These are phyloP conservation scores for Stegastes partitus DNA, from an alignment of 2,113 vertebrate genomes.

Conservation along the genomic window DNA sequence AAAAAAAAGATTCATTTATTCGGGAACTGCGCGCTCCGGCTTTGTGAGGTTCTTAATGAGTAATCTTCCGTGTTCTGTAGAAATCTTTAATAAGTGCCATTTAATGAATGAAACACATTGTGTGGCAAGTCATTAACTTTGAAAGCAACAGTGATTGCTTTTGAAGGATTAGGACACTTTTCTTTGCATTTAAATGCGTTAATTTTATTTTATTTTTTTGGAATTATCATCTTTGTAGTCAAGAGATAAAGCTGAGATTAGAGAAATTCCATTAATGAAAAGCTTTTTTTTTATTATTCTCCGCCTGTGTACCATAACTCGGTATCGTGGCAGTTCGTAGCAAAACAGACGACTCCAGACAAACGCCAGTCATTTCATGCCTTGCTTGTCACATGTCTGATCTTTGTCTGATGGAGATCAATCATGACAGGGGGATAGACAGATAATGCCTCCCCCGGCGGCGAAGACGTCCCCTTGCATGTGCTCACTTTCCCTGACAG, in stretches of 20 bases:
- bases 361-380: slow-evolving; percentile 50
- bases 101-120: slow-evolving; percentile 78
- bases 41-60: slow-evolving; percentile 68
- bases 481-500: slow-evolving; percentile 57
- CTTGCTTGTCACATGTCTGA: slow-evolving; percentile 47
- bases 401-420: slow-evolving; percentile 54
- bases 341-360: slow-evolving; percentile 16
- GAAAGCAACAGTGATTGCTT: slow-evolving; percentile 79
- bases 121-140: slow-evolving; percentile 80
- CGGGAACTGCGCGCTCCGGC: slow-evolving; percentile 44
- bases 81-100: slow-evolving; percentile 78
- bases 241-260: slow-evolving; percentile 69
- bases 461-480: slow-evolving; percentile 44
- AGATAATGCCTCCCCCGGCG: slow-evolving; percentile 46
- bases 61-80: slow-evolving; percentile 71
- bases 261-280: slow-evolving; percentile 59
- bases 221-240: slow-evolving; percentile 54
- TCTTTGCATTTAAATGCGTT: slow-evolving; percentile 70
- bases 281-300: slow-evolving; percentile 44
- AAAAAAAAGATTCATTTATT: slow-evolving; percentile 65
- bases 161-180: slow-evolving; percentile 72
- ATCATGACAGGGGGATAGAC: slow-evolving; percentile 55
- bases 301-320: not conserved
- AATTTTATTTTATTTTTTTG: slow-evolving; percentile 54
- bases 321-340: not conserved